Percentiles rank a stretch among this genome's conserved stretches.
phyloP scores from a whole-genome alignment of 2,888 invertebrate genomes.

The Automeris io region DNA sequence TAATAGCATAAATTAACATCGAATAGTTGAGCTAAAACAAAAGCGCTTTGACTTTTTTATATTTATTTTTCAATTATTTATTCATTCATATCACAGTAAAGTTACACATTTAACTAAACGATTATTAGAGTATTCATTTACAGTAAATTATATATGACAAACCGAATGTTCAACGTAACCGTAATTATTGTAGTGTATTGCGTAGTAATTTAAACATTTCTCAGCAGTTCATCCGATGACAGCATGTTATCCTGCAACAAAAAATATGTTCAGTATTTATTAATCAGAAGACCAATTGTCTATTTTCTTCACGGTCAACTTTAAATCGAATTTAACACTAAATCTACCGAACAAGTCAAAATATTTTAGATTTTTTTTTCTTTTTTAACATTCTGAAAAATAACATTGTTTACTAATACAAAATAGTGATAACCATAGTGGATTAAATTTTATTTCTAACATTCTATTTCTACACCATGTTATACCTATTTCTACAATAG shows the following conservation, averaged over 20 bases:
- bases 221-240: constrained; percentile 73
- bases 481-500: too few relatives aligned
- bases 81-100: constrained; percentile 69
- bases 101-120: constrained; percentile 37
- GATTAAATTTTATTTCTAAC: too few relatives aligned
- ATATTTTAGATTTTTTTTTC: too few relatives aligned
- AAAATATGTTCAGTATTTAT: constrained; percentile 4
- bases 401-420: too few relatives aligned
- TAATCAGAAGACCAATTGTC: not conserved
- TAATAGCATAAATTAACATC: constrained; percentile 5
- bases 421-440: too few relatives aligned
- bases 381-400: too few relatives aligned
- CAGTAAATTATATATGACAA: constrained; percentile 29
- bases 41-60: constrained; percentile 22
- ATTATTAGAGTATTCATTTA: constrained; percentile 27
- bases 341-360: too few relatives aligned
- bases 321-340: not conserved
- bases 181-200: constrained; percentile 4
- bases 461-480: too few relatives aligned
- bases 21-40: constrained; percentile 13
- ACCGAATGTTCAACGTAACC: constrained; percentile 27
- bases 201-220: constrained; percentile 50
- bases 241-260: constrained; percentile 75
- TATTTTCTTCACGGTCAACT: not conserved
- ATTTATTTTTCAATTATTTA: constrained; percentile 29